phyloP scores from a whole-genome alignment of 2,888 invertebrate species.

The Tinea pellionella region DNA sequence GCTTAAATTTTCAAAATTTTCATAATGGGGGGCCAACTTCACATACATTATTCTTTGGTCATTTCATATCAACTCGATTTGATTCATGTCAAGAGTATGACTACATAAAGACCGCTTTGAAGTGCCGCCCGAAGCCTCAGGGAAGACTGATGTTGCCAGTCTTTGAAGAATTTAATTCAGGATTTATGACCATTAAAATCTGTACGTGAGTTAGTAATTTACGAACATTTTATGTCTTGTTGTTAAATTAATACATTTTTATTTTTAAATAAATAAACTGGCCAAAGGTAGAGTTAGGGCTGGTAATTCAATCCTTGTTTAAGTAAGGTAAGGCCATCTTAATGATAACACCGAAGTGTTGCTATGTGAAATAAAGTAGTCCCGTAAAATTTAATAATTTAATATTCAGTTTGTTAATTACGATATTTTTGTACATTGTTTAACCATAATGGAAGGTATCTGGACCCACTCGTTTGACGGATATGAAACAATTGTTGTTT shows the following conservation, averaged over 20 bases:
- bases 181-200: conserved; percentile 6
- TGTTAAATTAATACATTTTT: not conserved
- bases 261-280: too few species aligned
- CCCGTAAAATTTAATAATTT: not conserved
- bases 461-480: conserved; percentile 35
- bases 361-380: not conserved
- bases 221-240: not conserved
- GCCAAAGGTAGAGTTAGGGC: too few species aligned
- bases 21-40: too few species aligned
- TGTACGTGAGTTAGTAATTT: not conserved
- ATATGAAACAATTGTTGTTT: conserved; percentile 44
- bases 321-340: too few species aligned
- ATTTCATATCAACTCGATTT: not conserved
- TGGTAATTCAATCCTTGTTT: too few species aligned
- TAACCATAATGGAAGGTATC: not conserved
- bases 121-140: conserved; percentile 27
- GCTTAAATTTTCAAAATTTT: too few species aligned
- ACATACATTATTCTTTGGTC: not conserved
- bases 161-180: conserved; percentile 6
- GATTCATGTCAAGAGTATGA: not conserved
- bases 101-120: conserved; percentile 34
- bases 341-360: too few species aligned
- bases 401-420: not conserved
- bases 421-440: not conserved
- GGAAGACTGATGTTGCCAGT: conserved; percentile 1